Evolutionary conservation across 2,888 invertebrate genomes (phyloP), one percentile per base, ranked within the genome.

Genomic region (Sussaba pulchella): DNA sequence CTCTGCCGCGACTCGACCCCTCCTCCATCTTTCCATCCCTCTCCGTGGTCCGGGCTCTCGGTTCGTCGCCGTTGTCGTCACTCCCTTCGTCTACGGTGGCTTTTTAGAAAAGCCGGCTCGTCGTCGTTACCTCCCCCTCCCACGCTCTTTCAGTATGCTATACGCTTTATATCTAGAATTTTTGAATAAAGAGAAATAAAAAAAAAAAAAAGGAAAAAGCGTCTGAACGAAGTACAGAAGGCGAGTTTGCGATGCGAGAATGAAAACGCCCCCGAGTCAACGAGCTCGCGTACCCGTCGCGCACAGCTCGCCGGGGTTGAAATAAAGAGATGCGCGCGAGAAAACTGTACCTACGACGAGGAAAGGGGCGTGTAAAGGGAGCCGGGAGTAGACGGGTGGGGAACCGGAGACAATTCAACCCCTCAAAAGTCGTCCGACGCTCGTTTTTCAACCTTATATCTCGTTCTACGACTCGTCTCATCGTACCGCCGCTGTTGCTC

Each of bases 391-490:
- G 14, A 24, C 10, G 50, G 19, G 17, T 10, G 10, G 17, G 8
- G 31, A n/a, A 9, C 4, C 41, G n/a, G 12, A 10, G 61, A 43
- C 70, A 74, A 71, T 71, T 66, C 64, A 43, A 64, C 71, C 70
- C 74, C 70, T 75, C 24, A 66, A 78, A 80, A 80, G 79, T 75
- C 75, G 69, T 59, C 54, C 63, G 69, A 54, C 78, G 71, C 75
- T 66, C 66, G 61, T 52, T 66, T 71, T 79, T 66, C 70, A 61
- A 50, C 66, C 71, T 54, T 66, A 50, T 59, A 31, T 75, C 59
- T 61, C 63, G 52, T 63, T 63, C 12, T 64, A 52, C 72, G 17
- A 39, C 26, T 52, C 63, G 50, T 63, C 52, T 17, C 10, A 45
- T 12, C 31, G 39, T 61, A 21, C 12, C 17, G 26, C 24, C n/a